phyloP scores from a whole-genome alignment of 2,113 vertebrate species.

The Anguilla rostrata region DNA sequence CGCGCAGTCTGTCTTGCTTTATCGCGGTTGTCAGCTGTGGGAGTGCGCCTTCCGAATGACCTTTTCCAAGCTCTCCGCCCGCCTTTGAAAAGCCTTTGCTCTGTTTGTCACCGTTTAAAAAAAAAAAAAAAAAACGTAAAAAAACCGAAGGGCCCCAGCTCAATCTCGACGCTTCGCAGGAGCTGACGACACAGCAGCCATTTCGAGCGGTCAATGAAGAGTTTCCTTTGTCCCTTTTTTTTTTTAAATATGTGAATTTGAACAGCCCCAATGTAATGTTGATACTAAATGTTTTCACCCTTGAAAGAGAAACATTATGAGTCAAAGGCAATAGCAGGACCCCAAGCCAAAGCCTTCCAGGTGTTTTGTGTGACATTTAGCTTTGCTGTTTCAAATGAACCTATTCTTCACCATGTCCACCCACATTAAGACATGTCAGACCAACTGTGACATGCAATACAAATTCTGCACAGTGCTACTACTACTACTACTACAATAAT shows the following conservation, averaged over 20 bases:
- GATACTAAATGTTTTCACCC: not conserved
- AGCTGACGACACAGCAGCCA: not conserved
- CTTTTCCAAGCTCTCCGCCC: conserved; percentile 8
- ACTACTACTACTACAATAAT: too few relatives aligned
- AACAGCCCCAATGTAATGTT: not conserved
- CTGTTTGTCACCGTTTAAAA: not conserved
- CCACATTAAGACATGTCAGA: not conserved
- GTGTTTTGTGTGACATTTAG: conserved; percentile 5
- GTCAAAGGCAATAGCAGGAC: not conserved
- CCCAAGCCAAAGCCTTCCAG: not conserved
- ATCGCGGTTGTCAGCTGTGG: conserved; percentile 10
- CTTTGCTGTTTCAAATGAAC: not conserved
- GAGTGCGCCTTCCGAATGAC: conserved; percentile 10
- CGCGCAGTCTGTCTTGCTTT: not conserved
- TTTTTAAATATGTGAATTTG: not conserved
- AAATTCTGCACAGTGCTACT: not conserved
- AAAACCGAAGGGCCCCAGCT: not conserved
- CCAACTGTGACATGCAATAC: not conserved
- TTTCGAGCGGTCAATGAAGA: not conserved
- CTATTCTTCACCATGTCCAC: not conserved
- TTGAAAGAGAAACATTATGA: not conserved
- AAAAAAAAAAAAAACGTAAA: not conserved
- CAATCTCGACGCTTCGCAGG: not conserved
- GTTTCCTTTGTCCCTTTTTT: not conserved
- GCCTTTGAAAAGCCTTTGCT: conserved; percentile 6